Evolutionary conservation across 2,797 vertebrate genomes (phyloP).

Genomic region (Anas capensis): DNA sequence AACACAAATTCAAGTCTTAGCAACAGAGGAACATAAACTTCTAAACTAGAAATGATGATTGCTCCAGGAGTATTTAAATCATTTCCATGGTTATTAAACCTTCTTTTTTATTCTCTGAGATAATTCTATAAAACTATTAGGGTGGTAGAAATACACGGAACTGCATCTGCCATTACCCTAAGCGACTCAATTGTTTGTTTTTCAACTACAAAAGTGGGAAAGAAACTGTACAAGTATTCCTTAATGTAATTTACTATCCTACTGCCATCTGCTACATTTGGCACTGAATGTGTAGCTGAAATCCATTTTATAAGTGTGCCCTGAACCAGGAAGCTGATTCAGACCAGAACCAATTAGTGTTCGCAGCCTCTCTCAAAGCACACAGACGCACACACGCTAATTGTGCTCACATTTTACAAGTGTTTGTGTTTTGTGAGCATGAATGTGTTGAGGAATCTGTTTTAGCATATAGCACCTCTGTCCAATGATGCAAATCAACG

Average conservation of each 20-base stretch:
- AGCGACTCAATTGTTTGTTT: slow-evolving; percentile 67
- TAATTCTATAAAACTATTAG: slow-evolving; percentile 63
- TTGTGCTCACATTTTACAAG: neutral
- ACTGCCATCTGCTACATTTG: slow-evolving; percentile 75
- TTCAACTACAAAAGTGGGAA: slow-evolving; percentile 58
- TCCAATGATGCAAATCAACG: fast-evolving
- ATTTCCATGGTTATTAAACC: slow-evolving; percentile 58
- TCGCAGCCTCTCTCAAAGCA: slow-evolving; percentile 1
- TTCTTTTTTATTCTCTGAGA: slow-evolving; percentile 53
- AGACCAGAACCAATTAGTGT: slow-evolving; percentile 63
- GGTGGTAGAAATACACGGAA: slow-evolving; percentile 1
- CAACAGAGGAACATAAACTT: slow-evolving; percentile 44
- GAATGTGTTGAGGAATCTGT: neutral
- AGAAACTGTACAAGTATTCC: slow-evolving; percentile 72
- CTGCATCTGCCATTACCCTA: slow-evolving; percentile 65
- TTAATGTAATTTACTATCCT: slow-evolving; percentile 67
- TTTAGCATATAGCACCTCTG: neutral
- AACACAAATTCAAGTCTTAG: slow-evolving; percentile 20
- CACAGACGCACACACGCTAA: neutral
- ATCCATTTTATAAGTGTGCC: slow-evolving; percentile 51
- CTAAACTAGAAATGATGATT: slow-evolving; percentile 22
- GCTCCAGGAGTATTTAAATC: neutral
- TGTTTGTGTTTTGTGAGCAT: neutral
- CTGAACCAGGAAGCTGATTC: slow-evolving; percentile 60
- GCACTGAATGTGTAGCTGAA: slow-evolving; percentile 48